These are phyloP conservation scores for Pseudolycoriella hygida DNA, from an alignment of 2,888 invertebrate genomes.

Conservation along the genomic window DNA sequence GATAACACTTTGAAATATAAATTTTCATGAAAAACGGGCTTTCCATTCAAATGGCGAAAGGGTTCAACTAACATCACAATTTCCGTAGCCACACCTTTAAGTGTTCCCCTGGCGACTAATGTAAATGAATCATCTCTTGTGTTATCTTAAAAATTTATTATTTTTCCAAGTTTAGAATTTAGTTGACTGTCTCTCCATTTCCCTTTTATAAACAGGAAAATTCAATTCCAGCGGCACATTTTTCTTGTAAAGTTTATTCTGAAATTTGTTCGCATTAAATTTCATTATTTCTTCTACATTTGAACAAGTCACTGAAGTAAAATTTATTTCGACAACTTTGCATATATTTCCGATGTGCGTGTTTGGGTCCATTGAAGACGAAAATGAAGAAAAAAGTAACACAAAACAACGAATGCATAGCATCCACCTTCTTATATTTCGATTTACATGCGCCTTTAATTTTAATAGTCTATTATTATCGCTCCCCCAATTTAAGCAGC, in stretches of 20 bases:
- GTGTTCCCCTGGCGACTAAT: neutral
- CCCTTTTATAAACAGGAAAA: neutral
- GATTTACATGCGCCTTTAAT: neutral
- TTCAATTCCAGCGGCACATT: neutral
- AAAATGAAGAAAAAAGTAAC: no score
- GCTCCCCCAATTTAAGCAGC: neutral
- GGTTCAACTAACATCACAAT: no score
- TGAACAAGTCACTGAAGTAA: neutral
- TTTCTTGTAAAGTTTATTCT: neutral
- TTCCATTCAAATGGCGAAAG: no score
- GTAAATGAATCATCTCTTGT: neutral
- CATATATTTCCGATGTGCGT: neutral
- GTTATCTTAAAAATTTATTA: neutral
- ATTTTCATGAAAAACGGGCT: no score
- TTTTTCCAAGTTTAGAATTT: no score
- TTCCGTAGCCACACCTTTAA: neutral
- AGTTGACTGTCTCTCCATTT: no score
- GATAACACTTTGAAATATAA: no score
- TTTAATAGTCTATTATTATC: slow-evolving; percentile 1
- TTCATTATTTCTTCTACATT: neutral
- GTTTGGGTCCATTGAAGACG: neutral
- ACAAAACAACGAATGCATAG: no score
- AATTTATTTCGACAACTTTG: neutral
- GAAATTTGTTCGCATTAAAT: neutral
- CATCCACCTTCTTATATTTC: neutral